phyloP scores from a whole-genome alignment of 2,797 vertebrate species.

The Sciaenops ocellatus region DNA sequence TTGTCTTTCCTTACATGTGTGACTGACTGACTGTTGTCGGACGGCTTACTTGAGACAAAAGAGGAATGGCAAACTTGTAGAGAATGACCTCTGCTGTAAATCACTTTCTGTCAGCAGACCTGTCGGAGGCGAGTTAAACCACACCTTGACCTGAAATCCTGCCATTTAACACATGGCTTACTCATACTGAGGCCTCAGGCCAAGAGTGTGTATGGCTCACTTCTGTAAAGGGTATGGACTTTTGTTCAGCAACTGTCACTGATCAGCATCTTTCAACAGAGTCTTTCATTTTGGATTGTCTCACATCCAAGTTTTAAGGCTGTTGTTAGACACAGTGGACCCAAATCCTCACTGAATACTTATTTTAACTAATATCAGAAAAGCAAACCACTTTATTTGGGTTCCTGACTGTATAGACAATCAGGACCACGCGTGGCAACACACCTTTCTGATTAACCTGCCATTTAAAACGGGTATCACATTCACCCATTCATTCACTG shows the following conservation, averaged over 20 bases:
- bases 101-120: neutral
- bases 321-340: neutral
- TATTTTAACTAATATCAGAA: too few relatives aligned
- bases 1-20: slow-evolving; percentile 21
- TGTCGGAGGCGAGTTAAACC: neutral
- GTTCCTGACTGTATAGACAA: too few relatives aligned
- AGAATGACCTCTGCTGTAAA: neutral
- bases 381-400: too few relatives aligned
- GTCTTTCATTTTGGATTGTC: neutral
- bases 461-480: too few relatives aligned
- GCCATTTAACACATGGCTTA: neutral
- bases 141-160: neutral
- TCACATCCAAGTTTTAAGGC: neutral
- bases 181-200: too few relatives aligned
- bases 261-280: neutral
- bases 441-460: too few relatives aligned
- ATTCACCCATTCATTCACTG: too few relatives aligned
- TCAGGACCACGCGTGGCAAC: too few relatives aligned
- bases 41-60: neutral
- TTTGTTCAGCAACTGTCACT: neutral
- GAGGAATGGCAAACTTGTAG: slow-evolving; percentile 37
- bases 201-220: neutral
- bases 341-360: too few relatives aligned
- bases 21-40: slow-evolving; percentile 8
- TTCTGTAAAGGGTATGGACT: neutral